Evolutionary conservation across 2,797 vertebrate species (phyloP).

Genomic region (Cirrhinus mrigala): DNA sequence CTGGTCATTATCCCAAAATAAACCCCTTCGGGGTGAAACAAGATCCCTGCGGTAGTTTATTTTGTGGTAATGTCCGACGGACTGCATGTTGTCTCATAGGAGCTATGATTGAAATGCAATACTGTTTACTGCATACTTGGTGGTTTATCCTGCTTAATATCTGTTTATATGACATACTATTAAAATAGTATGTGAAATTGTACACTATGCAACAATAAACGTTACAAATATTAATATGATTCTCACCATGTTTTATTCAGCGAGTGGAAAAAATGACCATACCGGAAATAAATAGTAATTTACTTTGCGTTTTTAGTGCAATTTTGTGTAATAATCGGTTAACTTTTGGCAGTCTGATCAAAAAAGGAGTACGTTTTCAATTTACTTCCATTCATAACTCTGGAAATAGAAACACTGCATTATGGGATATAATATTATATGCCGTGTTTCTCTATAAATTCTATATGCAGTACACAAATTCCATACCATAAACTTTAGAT

Average conservation of each 20-base stretch:
- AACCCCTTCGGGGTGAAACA: not conserved
- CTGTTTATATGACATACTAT: not conserved
- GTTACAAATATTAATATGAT: not conserved
- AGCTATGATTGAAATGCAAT: constrained; percentile 2
- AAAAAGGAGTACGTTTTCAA: not conserved
- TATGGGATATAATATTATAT: no score
- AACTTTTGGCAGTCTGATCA: not conserved
- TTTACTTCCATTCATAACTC: not conserved
- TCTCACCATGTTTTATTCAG: not conserved
- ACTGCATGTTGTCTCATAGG: not conserved
- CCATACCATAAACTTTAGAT: no score
- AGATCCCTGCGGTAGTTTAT: not conserved
- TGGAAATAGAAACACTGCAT: not conserved
- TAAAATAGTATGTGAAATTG: not conserved
- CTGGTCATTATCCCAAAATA: constrained; percentile 19
- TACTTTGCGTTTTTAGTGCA: not conserved
- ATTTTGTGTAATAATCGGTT: not conserved
- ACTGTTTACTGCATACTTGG: not conserved
- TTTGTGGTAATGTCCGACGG: not conserved
- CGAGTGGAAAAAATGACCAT: not conserved
- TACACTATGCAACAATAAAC: constrained; percentile 5
- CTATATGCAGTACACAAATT: not conserved
- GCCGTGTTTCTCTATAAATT: not conserved
- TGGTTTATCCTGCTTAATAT: not conserved
- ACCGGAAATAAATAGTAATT: not conserved